These are phyloP conservation scores for Bedellia somnulentella DNA, from an alignment of 2,888 invertebrate species.

Conservation along the genomic window DNA sequence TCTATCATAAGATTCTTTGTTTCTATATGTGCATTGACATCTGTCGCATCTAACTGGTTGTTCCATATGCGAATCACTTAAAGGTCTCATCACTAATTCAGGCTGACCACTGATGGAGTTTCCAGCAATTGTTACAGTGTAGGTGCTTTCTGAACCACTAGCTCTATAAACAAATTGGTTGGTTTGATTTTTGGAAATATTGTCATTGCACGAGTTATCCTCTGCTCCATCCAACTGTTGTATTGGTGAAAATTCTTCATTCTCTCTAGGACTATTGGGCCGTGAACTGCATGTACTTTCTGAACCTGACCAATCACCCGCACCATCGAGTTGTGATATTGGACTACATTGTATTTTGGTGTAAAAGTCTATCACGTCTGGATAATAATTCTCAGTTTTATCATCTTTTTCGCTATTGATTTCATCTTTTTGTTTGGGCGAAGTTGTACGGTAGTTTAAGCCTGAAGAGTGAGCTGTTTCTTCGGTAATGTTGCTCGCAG, in stretches of 20 bases:
- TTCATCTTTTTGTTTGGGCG: conserved; percentile 42
- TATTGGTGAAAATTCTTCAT: conserved; percentile 49
- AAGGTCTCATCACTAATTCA: conserved; percentile 44
- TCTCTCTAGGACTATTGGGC: conserved; percentile 38
- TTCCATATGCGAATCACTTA: conserved; percentile 57
- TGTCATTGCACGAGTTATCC: conserved; percentile 55
- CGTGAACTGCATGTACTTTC: conserved; percentile 50
- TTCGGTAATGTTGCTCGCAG: conserved; percentile 25
- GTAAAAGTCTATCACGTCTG: conserved; percentile 55
- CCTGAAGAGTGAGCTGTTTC: conserved; percentile 47
- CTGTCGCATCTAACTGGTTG: conserved; percentile 83
- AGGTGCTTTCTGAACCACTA: conserved; percentile 46
- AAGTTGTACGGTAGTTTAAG: conserved; percentile 36
- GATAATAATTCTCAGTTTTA: conserved; percentile 43
- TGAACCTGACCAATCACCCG: conserved; percentile 67
- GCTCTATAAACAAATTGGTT: conserved; percentile 49
- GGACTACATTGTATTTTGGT: conserved; percentile 58
- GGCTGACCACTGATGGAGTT: conserved; percentile 51
- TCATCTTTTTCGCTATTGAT: conserved; percentile 27
- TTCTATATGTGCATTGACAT: conserved; percentile 85
- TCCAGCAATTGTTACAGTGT: conserved; percentile 53
- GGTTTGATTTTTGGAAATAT: conserved; percentile 29
- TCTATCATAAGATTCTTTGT: conserved; percentile 77
- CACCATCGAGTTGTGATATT: conserved; percentile 71
- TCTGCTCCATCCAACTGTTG: conserved; percentile 72